phyloP scores from a whole-genome alignment of 2,113 vertebrate species.

The Oreotrochilus melanogaster region DNA sequence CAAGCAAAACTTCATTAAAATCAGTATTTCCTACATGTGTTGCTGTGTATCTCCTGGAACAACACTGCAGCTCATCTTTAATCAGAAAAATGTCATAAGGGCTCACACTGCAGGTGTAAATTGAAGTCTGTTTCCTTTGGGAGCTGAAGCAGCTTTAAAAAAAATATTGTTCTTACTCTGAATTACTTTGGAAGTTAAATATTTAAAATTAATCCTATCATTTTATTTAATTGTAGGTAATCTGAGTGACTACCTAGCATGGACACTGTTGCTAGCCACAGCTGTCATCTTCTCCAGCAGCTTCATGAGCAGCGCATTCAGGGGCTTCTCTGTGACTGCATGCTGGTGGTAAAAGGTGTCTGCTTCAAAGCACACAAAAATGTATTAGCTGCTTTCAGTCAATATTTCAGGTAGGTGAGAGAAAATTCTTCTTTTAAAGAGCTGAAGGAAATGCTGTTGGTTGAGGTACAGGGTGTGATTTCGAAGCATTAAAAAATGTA shows the following conservation, averaged over 20 bases:
- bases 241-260: conserved; percentile 76
- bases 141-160: background rate
- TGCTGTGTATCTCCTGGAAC: background rate
- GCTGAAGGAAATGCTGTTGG: background rate
- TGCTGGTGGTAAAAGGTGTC: conserved; percentile 95
- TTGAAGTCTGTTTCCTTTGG: background rate
- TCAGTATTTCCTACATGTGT: rapidly evolving
- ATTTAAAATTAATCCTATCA: background rate
- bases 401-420: conserved; percentile 89
- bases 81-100: background rate
- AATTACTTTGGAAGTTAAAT: background rate
- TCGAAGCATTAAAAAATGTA: background rate
- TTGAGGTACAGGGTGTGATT: background rate
- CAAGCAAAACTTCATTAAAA: background rate
- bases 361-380: conserved; percentile 99
- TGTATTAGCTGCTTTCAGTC: conserved; percentile 95
- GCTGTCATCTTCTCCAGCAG: conserved; percentile 96
- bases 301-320: conserved; percentile 97
- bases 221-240: conserved; percentile 46
- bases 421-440: background rate
- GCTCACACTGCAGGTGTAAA: background rate
- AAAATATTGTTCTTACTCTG: background rate
- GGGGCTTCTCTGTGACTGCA: conserved; percentile 96
- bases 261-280: conserved; percentile 90
- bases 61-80: background rate